These are phyloP conservation scores for Drosophila melanica DNA, from an alignment of 1,140 invertebrate genomes.

Conservation along the genomic window DNA sequence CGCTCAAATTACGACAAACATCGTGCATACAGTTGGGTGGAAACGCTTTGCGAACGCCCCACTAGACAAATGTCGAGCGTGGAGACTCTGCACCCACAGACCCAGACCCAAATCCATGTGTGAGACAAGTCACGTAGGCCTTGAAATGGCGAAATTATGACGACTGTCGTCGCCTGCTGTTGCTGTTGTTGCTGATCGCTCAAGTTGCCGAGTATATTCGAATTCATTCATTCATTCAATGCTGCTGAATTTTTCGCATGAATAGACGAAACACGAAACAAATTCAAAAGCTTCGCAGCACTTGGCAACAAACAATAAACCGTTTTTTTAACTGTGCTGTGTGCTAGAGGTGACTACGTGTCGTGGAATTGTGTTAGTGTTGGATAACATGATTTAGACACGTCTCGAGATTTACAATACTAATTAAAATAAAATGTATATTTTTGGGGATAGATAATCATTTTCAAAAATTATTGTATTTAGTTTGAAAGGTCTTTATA, in stretches of 20 bases:
- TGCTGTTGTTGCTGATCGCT: slow-evolving; percentile 23
- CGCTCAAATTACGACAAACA: slow-evolving; percentile 50
- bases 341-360: neutral
- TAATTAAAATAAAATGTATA: no score
- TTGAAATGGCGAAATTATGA: slow-evolving; percentile 72
- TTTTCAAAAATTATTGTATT: no score
- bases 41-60: slow-evolving; percentile 6
- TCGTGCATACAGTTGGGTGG: slow-evolving; percentile 1
- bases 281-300: slow-evolving; percentile 29
- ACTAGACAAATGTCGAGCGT: slow-evolving; percentile 11
- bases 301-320: slow-evolving; percentile 45
- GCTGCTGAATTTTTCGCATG: slow-evolving; percentile 70
- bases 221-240: slow-evolving; percentile 59
- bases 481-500: no score
- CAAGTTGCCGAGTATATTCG: slow-evolving; percentile 45
- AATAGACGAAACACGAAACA: slow-evolving; percentile 70
- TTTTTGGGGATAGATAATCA: no score
- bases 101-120: slow-evolving; percentile 54
- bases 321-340: neutral
- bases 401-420: no score
- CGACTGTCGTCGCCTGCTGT: slow-evolving; percentile 32
- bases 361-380: neutral
- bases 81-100: slow-evolving; percentile 36
- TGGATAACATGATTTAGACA: neutral
- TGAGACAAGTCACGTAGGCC: slow-evolving; percentile 80